These are phyloP conservation scores for Alsophila aescularia DNA, from an alignment of 2,888 invertebrate genomes.

Conservation along the genomic window DNA sequence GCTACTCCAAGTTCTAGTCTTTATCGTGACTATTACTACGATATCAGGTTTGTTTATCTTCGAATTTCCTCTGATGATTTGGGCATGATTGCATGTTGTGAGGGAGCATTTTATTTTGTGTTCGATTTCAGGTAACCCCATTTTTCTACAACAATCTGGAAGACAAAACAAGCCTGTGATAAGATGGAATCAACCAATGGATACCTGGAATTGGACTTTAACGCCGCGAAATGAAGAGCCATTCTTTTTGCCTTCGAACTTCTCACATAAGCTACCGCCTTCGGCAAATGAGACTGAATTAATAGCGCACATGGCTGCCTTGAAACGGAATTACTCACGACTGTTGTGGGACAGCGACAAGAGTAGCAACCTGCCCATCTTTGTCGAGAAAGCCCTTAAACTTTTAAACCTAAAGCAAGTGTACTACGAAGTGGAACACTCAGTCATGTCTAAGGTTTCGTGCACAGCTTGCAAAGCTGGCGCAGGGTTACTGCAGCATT, in stretches of 20 bases:
- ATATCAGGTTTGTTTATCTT: constrained; percentile 60
- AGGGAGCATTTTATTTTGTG: background rate
- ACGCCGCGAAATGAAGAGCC: constrained; percentile 70
- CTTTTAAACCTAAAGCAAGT: constrained; percentile 94
- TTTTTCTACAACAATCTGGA: constrained; percentile 68
- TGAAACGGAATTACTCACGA: constrained; percentile 80
- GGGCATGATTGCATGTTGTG: no score
- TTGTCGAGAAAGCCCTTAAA: constrained; percentile 93
- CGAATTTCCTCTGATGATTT: background rate
- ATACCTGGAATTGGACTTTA: constrained; percentile 76
- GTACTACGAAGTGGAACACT: constrained; percentile 93
- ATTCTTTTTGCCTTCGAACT: constrained; percentile 74
- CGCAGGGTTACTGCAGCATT: constrained; percentile 93
- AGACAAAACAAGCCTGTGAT: constrained; percentile 69
- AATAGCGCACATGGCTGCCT: constrained; percentile 72
- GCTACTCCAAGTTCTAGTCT: constrained; percentile 57
- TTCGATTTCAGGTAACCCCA: constrained; percentile 71
- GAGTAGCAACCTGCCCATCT: constrained; percentile 89
- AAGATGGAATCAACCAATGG: constrained; percentile 78
- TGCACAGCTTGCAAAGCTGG: constrained; percentile 96
- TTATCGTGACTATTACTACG: constrained; percentile 39
- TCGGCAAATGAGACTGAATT: constrained; percentile 79
- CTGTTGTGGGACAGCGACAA: constrained; percentile 91
- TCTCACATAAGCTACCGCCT: constrained; percentile 79
- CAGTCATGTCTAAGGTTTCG: constrained; percentile 95